These are phyloP conservation scores for Crossaster papposus DNA, from an alignment of 53 echinoderm and acorn worm genomes.

Conservation along the genomic window DNA sequence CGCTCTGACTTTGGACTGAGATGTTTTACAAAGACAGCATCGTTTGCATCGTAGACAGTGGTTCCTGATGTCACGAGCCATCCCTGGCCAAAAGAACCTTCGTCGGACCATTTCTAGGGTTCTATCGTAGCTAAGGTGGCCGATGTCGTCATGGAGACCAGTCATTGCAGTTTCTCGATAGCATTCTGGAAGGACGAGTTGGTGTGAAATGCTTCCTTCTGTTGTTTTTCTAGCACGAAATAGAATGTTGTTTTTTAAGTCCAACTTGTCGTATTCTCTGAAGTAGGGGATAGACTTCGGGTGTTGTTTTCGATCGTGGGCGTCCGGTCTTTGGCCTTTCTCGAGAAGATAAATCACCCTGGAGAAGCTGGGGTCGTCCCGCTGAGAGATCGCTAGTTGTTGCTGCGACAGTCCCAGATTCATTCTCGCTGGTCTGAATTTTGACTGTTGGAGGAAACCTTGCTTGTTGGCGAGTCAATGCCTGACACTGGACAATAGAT, in stretches of 20 bases:
- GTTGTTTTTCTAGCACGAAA: not conserved
- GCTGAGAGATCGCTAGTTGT: slow-evolving; percentile 11
- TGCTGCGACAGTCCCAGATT: not conserved
- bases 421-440: not conserved
- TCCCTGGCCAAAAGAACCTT: slow-evolving; percentile 55
- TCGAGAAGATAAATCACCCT: not conserved
- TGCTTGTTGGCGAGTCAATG: not conserved
- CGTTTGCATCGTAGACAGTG: slow-evolving; percentile 41
- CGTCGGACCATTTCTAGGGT: slow-evolving; percentile 41
- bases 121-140: slow-evolving; percentile 43
- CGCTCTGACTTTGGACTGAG: slow-evolving; percentile 7
- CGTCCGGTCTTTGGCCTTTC: not conserved
- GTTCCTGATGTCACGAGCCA: slow-evolving; percentile 26
- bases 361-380: slow-evolving; percentile 11
- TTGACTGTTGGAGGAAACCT: not conserved
- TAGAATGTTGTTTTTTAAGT: not conserved
- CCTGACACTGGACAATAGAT: slow-evolving; percentile 28
- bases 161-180: slow-evolving; percentile 18
- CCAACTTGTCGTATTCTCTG: slow-evolving; percentile 5
- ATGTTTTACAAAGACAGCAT: slow-evolving; percentile 55
- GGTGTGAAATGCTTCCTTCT: not conserved
- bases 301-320: not conserved
- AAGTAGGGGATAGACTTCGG: slow-evolving; percentile 14
- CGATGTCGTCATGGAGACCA: slow-evolving; percentile 44
- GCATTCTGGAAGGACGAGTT: not conserved